phyloP scores from a whole-genome alignment of 2,797 vertebrate genomes.

The Notoglanidium macrostoma region DNA sequence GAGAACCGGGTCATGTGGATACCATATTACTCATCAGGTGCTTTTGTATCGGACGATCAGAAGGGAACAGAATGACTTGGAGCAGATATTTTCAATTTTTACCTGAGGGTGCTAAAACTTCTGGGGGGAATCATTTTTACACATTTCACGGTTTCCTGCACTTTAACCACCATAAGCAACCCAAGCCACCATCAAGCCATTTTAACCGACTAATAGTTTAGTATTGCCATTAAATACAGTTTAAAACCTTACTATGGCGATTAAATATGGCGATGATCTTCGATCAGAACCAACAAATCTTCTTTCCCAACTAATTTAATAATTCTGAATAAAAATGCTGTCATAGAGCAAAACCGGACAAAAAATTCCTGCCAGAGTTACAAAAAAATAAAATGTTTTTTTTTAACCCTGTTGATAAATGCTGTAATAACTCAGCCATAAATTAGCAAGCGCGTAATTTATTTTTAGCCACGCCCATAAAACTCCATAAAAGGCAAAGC shows the following conservation, averaged over 20 bases:
- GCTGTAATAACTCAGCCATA: background rate
- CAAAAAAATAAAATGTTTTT: background rate
- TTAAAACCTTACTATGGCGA: background rate
- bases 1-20: conserved; percentile 32
- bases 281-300: background rate
- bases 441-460: background rate
- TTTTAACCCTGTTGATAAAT: background rate
- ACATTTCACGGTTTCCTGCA: background rate
- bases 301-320: background rate
- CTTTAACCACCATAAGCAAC: background rate
- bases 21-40: conserved; percentile 53
- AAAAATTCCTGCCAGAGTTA: background rate
- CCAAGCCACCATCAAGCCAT: background rate
- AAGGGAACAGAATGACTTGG: conserved; percentile 31
- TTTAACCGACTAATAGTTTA: background rate
- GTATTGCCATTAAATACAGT: background rate
- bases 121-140: background rate
- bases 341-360: background rate
- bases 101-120: background rate
- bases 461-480: background rate
- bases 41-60: conserved; percentile 28
- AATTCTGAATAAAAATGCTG: background rate
- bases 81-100: conserved; percentile 13
- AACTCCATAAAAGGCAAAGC: background rate
- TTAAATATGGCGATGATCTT: background rate